Conservation (phyloP, 2,888 invertebrate genomes). For the Xanthorhoe spadicearia region DNA sequence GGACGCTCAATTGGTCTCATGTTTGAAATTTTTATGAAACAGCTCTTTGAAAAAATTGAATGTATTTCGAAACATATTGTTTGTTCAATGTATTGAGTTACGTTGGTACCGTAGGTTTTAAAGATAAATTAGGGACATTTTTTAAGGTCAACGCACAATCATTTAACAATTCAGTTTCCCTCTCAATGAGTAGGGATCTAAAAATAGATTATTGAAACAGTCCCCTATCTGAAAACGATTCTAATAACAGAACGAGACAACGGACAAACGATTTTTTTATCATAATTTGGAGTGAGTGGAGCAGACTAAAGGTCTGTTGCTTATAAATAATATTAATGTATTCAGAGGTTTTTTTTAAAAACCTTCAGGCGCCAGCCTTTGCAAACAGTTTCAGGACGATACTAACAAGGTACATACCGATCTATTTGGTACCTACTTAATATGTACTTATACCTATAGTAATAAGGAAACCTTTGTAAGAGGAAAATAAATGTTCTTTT, state of each 20-base stretch:
- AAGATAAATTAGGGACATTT: not conserved
- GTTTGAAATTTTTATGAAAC: slow-evolving; percentile 15
- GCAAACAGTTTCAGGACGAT: too few species aligned
- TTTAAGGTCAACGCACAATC: not conserved
- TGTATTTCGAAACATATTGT: not conserved
- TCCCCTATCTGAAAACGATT: slow-evolving; percentile 8
- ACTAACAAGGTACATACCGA: too few species aligned
- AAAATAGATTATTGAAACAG: slow-evolving; percentile 10
- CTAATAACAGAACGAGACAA: not conserved
- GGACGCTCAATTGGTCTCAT: slow-evolving; percentile 14
- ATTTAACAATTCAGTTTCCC: not conserved
- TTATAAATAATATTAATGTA: too few species aligned
- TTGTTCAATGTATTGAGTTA: not conserved
- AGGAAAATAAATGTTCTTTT: too few species aligned
- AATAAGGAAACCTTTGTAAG: too few species aligned
- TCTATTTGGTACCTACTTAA: too few species aligned
- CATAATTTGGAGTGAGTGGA: too few species aligned
- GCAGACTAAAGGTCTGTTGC: too few species aligned
- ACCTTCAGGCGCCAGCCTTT: too few species aligned
- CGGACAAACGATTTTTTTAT: not conserved
- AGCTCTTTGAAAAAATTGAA: not conserved
- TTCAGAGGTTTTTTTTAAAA: too few species aligned
- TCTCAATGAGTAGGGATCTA: not conserved
- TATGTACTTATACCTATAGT: too few species aligned
- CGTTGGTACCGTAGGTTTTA: not conserved